A percentile compares a stretch with the other conserved stretches of the same genome.
Conservation (phyloP, 2,888 invertebrate species). For the Ischnus inquisitorius region DNA sequence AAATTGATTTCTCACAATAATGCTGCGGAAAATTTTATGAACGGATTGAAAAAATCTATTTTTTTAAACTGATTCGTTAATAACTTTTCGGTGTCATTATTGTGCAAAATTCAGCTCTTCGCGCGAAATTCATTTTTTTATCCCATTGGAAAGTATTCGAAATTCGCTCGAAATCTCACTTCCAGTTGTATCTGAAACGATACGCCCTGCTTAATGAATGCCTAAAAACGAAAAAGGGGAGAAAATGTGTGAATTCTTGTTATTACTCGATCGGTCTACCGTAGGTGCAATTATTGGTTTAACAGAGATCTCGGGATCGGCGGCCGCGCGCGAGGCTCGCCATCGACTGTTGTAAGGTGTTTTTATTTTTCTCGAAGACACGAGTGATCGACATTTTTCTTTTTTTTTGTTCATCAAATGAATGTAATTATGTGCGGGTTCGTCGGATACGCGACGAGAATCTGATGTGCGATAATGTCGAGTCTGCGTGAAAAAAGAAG, state of each 20-base stretch:
- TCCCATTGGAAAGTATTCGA: too few species aligned
- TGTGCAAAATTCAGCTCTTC: too few species aligned
- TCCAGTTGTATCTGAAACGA: too few species aligned
- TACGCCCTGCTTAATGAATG: too few species aligned
- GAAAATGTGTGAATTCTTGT: conserved; percentile 22
- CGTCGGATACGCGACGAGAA: conserved; percentile 22
- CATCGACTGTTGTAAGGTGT: conserved; percentile 25
- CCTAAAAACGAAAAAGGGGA: too few species aligned
- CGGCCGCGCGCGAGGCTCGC: conserved; percentile 2
- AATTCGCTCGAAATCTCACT: too few species aligned
- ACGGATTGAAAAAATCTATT: too few species aligned
- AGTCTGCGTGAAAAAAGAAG: conserved; percentile 28
- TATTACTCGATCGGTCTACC: conserved; percentile 41
- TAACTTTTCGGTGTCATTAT: too few species aligned
- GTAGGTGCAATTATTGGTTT: conserved; percentile 56
- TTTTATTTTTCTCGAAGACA: conserved; percentile 29
- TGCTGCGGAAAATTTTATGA: too few species aligned
- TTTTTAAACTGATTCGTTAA: too few species aligned
- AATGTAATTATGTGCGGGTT: conserved; percentile 31
- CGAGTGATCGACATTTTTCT: conserved; percentile 8
- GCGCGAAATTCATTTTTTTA: too few species aligned
- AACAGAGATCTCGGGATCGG: conserved; percentile 37
- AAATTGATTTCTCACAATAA: too few species aligned
- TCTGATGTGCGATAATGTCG: conserved; percentile 31
- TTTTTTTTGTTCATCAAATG: conserved; percentile 18